Percentiles rank a stretch among this genome's conserved stretches.
phyloP scores from a whole-genome alignment of 2,113 vertebrate species.

The Pungitius pungitius region DNA sequence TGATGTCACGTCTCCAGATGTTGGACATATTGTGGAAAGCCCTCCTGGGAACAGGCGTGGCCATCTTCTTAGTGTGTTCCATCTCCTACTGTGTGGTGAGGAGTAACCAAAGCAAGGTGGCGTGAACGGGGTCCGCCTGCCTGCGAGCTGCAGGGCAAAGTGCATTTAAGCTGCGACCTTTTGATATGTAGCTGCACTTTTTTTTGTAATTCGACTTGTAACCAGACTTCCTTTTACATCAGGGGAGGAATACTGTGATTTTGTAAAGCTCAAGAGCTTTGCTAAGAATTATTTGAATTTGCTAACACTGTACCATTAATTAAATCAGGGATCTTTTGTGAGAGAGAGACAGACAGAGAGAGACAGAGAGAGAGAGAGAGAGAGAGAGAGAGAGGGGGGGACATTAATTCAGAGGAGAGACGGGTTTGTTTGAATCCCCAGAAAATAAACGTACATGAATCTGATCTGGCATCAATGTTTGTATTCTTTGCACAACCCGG shows the following conservation, averaged over 20 bases:
- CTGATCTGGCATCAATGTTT: conserved; percentile 34
- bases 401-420: conserved; percentile 11
- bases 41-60: conserved; percentile 77
- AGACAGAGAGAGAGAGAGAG: no score
- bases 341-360: conserved; percentile 14
- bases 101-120: neutral
- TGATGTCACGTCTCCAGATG: conserved; percentile 76
- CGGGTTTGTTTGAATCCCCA: conserved; percentile 9
- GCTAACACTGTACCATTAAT: conserved; percentile 58
- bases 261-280: conserved; percentile 50
- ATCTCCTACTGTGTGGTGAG: conserved; percentile 76
- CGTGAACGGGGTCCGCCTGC: conserved; percentile 61
- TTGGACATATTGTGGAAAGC: conserved; percentile 77
- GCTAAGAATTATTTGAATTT: conserved; percentile 43
- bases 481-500: conserved; percentile 36
- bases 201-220: conserved; percentile 58
- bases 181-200: conserved; percentile 67
- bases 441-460: conserved; percentile 38
- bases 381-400: conserved; percentile 25
- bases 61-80: conserved; percentile 79
- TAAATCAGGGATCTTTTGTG: conserved; percentile 63
- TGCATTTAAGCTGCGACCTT: conserved; percentile 51
- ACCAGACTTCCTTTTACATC: conserved; percentile 39
- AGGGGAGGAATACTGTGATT: conserved; percentile 68
- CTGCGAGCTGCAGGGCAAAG: conserved; percentile 8